Conservation (phyloP, 2,888 invertebrate species). For the Napeogenes sylphis region DNA sequence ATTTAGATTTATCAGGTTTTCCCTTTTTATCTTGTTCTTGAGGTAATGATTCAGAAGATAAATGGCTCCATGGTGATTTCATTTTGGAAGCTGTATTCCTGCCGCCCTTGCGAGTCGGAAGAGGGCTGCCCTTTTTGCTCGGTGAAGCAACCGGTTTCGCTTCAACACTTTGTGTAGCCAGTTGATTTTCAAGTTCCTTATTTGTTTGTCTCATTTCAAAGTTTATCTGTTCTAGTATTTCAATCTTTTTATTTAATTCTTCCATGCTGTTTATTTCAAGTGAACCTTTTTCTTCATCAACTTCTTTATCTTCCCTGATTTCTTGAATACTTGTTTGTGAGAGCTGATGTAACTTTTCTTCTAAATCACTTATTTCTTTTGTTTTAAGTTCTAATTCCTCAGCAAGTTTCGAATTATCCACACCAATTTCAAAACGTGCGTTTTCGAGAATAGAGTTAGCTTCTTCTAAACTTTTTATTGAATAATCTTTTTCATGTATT, state of each 20-base stretch:
- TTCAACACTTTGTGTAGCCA: slow-evolving; percentile 53
- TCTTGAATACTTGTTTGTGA: slow-evolving; percentile 31
- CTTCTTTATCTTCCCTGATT: slow-evolving; percentile 50
- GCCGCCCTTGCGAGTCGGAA: slow-evolving; percentile 61
- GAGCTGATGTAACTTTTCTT: slow-evolving; percentile 51
- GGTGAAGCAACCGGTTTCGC: slow-evolving; percentile 50
- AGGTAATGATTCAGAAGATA: slow-evolving; percentile 58
- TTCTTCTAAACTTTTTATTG: slow-evolving; percentile 75
- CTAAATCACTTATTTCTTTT: slow-evolving; percentile 58
- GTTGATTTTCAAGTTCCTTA: slow-evolving; percentile 74
- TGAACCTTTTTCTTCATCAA: slow-evolving; percentile 79
- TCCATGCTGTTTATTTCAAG: slow-evolving; percentile 66
- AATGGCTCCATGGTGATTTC: slow-evolving; percentile 69
- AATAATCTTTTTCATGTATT: slow-evolving; percentile 76
- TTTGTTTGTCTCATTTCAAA: slow-evolving; percentile 74
- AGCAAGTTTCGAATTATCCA: slow-evolving; percentile 73
- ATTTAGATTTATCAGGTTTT: slow-evolving; percentile 56
- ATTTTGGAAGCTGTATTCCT: slow-evolving; percentile 62
- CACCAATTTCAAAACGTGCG: slow-evolving; percentile 69
- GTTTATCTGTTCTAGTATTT: slow-evolving; percentile 71
- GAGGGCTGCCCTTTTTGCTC: slow-evolving; percentile 61
- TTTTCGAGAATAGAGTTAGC: slow-evolving; percentile 73
- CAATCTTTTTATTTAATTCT: slow-evolving; percentile 70
- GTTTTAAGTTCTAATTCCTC: slow-evolving; percentile 74
- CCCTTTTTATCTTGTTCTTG: slow-evolving; percentile 63